Conservation (phyloP, 2,113 vertebrate species). For the Lipotes vexillifer region DNA sequence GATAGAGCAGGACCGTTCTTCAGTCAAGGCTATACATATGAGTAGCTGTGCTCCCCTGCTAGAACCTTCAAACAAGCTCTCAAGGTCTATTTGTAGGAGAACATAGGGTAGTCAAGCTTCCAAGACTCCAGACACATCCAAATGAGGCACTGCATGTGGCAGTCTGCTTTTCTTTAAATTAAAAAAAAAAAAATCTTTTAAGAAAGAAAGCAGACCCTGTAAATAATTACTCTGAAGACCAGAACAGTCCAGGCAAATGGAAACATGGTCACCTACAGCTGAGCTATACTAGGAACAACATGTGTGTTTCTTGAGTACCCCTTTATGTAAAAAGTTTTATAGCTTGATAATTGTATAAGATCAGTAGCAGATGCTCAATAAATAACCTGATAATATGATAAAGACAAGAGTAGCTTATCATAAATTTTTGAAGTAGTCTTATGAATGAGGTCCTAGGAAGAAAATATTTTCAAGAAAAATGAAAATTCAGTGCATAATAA, state of each 20-base stretch:
- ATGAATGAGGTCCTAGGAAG: neutral
- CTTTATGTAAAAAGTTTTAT: neutral
- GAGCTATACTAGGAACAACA: rapidly evolving
- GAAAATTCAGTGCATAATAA: neutral
- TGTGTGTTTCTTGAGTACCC: neutral
- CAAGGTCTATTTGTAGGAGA: neutral
- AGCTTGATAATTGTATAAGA: neutral
- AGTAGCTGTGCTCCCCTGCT: neutral
- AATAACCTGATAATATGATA: neutral
- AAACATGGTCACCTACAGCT: too few relatives aligned
- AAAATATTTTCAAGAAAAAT: neutral
- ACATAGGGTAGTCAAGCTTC: neutral
- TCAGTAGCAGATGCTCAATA: neutral
- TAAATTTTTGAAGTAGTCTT: neutral
- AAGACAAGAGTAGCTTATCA: too few relatives aligned
- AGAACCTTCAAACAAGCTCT: neutral
- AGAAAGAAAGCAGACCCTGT: neutral
- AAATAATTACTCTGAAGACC: neutral
- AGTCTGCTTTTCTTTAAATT: neutral
- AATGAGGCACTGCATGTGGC: neutral
- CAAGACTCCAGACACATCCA: neutral
- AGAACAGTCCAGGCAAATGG: neutral
- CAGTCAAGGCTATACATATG: neutral
- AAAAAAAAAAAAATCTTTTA: neutral
- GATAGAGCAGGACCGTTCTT: neutral